Percentiles rank a stretch among this genome's conserved stretches.
These are phyloP conservation scores for Grapholita molesta DNA, from an alignment of 1,140 invertebrate species.

Conservation along the genomic window DNA sequence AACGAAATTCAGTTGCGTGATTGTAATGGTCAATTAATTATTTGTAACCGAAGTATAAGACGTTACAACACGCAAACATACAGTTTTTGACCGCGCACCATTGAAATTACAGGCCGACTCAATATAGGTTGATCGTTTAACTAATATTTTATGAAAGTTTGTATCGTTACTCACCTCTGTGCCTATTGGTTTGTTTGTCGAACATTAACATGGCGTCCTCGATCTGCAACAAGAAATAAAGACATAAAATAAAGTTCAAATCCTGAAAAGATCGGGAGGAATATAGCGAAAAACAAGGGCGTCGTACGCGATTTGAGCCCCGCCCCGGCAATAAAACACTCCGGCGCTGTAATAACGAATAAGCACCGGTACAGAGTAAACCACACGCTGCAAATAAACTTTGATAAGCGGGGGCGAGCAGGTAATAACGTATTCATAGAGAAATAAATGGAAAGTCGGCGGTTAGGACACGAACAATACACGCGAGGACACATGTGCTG, in stretches of 20 bases:
- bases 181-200: conserved; percentile 99
- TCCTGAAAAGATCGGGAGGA: conserved; percentile 57
- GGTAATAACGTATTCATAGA: conserved; percentile 78
- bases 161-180: conserved; percentile 93
- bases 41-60: conserved; percentile 19
- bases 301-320: conserved; percentile 66
- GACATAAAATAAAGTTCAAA: conserved; percentile 60
- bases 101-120: not conserved
- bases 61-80: conserved; percentile 22
- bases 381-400: conserved; percentile 77
- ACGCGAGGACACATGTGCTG: conserved; percentile 64
- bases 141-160: conserved; percentile 3
- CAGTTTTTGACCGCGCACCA: conserved; percentile 17
- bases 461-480: conserved; percentile 74
- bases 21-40: conserved; percentile 17
- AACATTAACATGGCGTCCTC: conserved; percentile 99
- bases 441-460: conserved; percentile 78
- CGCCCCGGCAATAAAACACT: conserved; percentile 76
- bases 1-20: conserved; percentile 12
- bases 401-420: conserved; percentile 77
- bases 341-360: conserved; percentile 75
- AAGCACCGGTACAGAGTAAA: conserved; percentile 76
- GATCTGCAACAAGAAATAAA: conserved; percentile 90
- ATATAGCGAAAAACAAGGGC: conserved; percentile 70
- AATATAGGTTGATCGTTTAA: conserved; percentile 3